Evolutionary conservation across 2,113 vertebrate genomes (phyloP), one percentile per base, ranked within the genome.

Genomic region (Casuarius casuarius): DNA sequence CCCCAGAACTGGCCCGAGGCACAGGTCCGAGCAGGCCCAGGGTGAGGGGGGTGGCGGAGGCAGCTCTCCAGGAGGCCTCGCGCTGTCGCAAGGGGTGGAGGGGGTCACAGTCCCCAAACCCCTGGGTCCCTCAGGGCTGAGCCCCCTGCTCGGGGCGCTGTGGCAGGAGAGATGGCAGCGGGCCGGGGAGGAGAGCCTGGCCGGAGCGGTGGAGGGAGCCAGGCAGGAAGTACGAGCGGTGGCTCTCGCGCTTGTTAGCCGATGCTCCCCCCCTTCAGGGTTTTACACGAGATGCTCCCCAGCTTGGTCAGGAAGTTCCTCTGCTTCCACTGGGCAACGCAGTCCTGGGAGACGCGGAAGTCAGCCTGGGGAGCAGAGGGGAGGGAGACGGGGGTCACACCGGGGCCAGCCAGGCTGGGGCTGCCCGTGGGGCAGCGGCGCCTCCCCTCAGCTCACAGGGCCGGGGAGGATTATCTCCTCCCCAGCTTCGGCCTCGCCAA

Each of bases 181-280:
- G 92, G 84, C 42, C 2, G 6, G 51, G 91, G 76, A 79, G 58
- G 68, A 61, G 35, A 35, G 61, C 66, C 77, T 82, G 71, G 73
- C n/a, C 20, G 59, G 44, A 49, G 76, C 4, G 44, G n/a, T 15
- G 46, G 77, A n/a, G 15, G 73, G 91, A 78, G 31, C 23, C 28
- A 61, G 72, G 92, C 67, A 62, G 82, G 65, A 91, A 62, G 78
- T 20, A 4, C 4, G 15, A 70, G 87, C 51, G 8, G 75, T 2
- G 0, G 66, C 68, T 70, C 26, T 16, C 40, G 31, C 12, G 12
- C 90, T 77, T 18, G 96, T 98, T 99, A 99, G 97, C 99, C 98
- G 94, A 99, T 99, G 98, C 96, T 99, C 26, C 99, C 99, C n/a
- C 99, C 99, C 97, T 98, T 99, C 52, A 99, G 98, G 21, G 98